These are phyloP conservation scores for Musca domestica DNA, from an alignment of 1,140 invertebrate species.

Conservation along the genomic window DNA sequence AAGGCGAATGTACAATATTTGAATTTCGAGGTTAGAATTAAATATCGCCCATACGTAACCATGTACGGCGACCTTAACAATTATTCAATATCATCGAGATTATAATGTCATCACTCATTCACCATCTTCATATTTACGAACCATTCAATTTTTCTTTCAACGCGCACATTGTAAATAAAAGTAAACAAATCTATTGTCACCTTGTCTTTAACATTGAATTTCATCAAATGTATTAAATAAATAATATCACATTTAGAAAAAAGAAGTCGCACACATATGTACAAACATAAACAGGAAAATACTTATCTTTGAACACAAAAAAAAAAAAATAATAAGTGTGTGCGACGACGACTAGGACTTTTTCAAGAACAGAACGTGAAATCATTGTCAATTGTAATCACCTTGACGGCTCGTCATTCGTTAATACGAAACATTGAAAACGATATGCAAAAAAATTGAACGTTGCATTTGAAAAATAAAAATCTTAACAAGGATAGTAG, in stretches of 20 bases:
- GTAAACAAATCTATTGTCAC: conserved; percentile 2
- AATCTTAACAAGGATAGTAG: too few species aligned
- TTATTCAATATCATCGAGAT: too few species aligned
- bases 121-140: too few species aligned
- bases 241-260: too few species aligned
- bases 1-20: too few species aligned
- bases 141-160: not conserved
- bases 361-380: not conserved
- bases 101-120: too few species aligned
- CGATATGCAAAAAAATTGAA: too few species aligned
- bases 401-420: conserved; percentile 1
- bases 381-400: conserved; percentile 15
- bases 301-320: conserved; percentile 4
- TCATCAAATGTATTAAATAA: not conserved
- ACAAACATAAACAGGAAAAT: conserved; percentile 18
- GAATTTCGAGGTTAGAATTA: too few species aligned
- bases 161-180: not conserved
- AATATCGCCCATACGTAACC: too few species aligned
- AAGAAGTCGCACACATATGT: not conserved
- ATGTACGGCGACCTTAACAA: too few species aligned
- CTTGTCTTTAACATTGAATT: conserved; percentile 20
- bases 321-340: not conserved
- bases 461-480: too few species aligned
- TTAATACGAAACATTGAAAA: too few species aligned
- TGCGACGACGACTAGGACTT: not conserved